Evolutionary conservation across 2,888 invertebrate species (phyloP), one percentile per base, ranked within the genome.

Genomic region (Biston betularia): DNA sequence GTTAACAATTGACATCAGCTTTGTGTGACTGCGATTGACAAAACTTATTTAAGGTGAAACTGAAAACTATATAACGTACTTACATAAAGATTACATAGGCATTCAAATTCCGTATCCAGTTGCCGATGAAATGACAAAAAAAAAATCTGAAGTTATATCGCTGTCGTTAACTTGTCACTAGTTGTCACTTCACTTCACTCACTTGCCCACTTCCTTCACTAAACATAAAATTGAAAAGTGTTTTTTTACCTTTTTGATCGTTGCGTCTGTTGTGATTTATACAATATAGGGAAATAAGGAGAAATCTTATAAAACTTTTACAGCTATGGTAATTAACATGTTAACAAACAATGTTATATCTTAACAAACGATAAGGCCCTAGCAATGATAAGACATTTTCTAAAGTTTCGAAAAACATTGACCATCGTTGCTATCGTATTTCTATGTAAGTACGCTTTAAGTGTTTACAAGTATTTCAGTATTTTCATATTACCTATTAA

Each of bases 321-420:
- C 44, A 44, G 44, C 4, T 15, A 46, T 46, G 11, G 24, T 49
- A 34, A 33, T 10, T 33, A 49, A 46, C 46, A 6, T 70, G 7
- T 65, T 42, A 69, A 70, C 66, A 66, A 81, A 87, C 82, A 87
- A 91, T 90, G 90, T 88, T 78, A 88, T 38, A 9, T 79, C 83
- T 75, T 76, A 74, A 79, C 68, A 70, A 76, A 68, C 69, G 68
- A 70, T 65, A 78, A 70, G 79, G 71, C 79, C 80, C 79, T 85
- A 88, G 92, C 88, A 81, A 93, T 93, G 93, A 89, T 90, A 90
- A 92, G 88, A 77, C 90, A 89, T 84, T 84, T 81, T 70, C 76
- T 89, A 75, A 92, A 90, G 85, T 89, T 87, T 75, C 89, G 92
- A 80, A 92, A 91, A 81, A 89, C 89, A 82, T 73, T 91, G 74